Percentiles rank a stretch among this genome's conserved stretches.
Conservation (phyloP, 2,888 invertebrate genomes). For the Cremastinae sp. region DNA sequence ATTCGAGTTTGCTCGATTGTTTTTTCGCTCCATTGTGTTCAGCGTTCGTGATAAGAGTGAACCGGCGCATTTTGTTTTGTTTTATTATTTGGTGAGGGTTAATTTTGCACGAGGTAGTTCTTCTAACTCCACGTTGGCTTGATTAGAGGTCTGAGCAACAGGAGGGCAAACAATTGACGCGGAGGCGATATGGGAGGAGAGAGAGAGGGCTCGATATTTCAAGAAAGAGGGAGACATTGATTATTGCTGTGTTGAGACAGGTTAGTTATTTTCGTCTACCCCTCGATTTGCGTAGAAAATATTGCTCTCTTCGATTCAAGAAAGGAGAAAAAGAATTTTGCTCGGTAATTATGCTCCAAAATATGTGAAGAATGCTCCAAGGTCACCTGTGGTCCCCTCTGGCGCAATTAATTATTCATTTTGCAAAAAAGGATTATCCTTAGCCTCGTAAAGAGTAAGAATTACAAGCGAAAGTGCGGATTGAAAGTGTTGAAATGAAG, state of each 20-base stretch:
- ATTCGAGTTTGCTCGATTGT: background rate
- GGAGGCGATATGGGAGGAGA: conserved; percentile 15
- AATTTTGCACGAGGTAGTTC: background rate
- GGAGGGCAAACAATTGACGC: conserved; percentile 24
- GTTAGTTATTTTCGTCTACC: conserved; percentile 56
- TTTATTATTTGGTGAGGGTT: background rate
- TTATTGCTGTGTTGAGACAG: conserved; percentile 58
- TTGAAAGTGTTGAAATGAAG: conserved; percentile 13
- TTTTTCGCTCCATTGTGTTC: background rate
- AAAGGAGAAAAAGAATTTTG: too few species aligned
- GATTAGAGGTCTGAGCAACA: conserved; percentile 42
- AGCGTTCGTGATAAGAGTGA: background rate
- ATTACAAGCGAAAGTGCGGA: background rate
- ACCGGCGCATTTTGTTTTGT: too few species aligned
- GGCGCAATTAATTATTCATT: background rate
- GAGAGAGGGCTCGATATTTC: conserved; percentile 6
- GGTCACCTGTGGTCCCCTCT: background rate
- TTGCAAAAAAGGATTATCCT: background rate
- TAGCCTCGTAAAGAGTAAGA: background rate
- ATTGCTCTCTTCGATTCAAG: conserved; percentile 9
- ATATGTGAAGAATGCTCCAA: background rate
- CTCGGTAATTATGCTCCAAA: background rate
- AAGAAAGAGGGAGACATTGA: conserved; percentile 21
- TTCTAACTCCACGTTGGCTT: conserved; percentile 15
- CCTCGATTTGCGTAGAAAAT: conserved; percentile 6